These are phyloP conservation scores for Spheniscus mendiculus DNA, from an alignment of 2,113 vertebrate species.

Conservation along the genomic window DNA sequence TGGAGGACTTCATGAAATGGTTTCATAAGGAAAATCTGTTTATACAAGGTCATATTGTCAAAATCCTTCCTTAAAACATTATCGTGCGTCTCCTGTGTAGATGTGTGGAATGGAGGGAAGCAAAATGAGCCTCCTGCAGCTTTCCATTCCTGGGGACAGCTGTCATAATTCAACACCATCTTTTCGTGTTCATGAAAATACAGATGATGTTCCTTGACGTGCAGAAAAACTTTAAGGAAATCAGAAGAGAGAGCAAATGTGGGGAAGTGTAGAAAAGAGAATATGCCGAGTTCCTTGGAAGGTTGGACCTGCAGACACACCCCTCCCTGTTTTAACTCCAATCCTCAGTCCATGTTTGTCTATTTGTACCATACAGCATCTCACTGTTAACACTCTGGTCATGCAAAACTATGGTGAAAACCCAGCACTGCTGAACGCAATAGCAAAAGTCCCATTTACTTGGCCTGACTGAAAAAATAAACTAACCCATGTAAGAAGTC, in stretches of 20 bases:
- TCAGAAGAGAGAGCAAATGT: background rate
- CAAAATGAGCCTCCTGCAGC: background rate
- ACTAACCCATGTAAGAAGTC: accelerated
- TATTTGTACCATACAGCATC: background rate
- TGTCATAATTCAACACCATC: background rate
- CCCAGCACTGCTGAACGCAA: background rate
- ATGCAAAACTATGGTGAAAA: background rate
- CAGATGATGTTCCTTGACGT: background rate
- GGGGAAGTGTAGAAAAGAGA: background rate
- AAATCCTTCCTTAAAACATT: background rate
- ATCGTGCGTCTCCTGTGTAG: background rate
- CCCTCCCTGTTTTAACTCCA: background rate
- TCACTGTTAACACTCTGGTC: background rate
- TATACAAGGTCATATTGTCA: background rate
- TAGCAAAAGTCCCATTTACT: background rate
- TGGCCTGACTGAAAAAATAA: background rate
- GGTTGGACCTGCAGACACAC: background rate
- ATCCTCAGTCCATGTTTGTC: background rate
- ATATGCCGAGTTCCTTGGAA: background rate
- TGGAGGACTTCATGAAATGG: background rate
- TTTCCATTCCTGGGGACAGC: background rate
- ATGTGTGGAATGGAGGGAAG: background rate
- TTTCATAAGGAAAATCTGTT: background rate
- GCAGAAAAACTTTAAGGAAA: background rate
- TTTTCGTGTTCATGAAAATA: background rate